Evolutionary conservation across 2,113 vertebrate genomes (phyloP), one percentile per base, ranked within the genome.

Genomic region (Mirounga angustirostris): DNA sequence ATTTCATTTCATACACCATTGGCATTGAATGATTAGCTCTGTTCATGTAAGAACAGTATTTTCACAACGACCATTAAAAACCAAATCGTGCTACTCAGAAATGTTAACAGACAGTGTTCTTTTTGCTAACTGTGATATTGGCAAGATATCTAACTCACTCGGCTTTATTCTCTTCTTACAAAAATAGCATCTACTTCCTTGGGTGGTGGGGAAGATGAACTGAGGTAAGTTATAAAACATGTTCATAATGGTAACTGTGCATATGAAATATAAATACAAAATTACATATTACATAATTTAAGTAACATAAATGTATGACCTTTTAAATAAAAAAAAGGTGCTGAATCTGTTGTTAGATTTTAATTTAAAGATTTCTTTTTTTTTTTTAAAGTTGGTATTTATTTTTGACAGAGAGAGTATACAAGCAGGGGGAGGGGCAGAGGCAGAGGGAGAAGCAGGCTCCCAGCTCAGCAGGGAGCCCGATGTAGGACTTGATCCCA

Each of bases 121-220:
- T 94, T 92, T 92, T 88, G 67, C 15, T 76, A 92, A 81, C 24
- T 88, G 63, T 46, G 52, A 94, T 87, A 58, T 61, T 18, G 59
- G 67, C 54, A 96, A 92, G 54, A 88, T 59, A 40, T 6, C 61
- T 80, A 30, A 40, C 24, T 82, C 59, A 63, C 28, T 89, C 0
- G 22, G 59, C 7, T 28, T 46, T 54, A n/a, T 14, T 91, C 36
- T 69, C n/a, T 33, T 92, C 81, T 93, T 85, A 40, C 56, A 80
- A 74, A 93, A 90, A 67, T 65, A 65, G 22, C 10, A 46, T 11
- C 11, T 86, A 52, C 28, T 21, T 90, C 50, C 71, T 24, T 74
- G 71, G 21, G 16, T 63, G 52, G 8, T 86, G 30, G 36, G 43
- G 12, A 88, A 74, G 78, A 89, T 85, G 22, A 81, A 73, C 9